These are phyloP conservation scores for Polia nebulosa DNA, from an alignment of 2,888 invertebrate species.

Conservation along the genomic window DNA sequence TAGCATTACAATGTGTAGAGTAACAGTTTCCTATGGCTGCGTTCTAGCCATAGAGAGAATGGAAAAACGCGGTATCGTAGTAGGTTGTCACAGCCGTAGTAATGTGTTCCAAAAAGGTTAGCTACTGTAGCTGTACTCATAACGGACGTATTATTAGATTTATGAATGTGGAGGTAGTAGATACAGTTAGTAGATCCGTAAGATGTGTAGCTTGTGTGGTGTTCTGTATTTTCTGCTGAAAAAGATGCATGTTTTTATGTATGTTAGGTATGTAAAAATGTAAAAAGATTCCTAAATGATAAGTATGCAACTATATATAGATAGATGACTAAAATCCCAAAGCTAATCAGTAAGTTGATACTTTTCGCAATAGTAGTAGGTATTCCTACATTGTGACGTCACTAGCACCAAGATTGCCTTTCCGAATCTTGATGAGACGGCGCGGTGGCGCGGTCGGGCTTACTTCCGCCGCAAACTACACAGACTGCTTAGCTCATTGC, in stretches of 20 bases:
- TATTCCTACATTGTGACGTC: constrained; percentile 40
- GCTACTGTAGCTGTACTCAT: not conserved
- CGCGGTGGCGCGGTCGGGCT: constrained; percentile 36
- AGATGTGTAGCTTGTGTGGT: not conserved
- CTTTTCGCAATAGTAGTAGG: constrained; percentile 5
- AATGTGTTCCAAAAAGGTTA: not conserved
- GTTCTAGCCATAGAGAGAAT: too few relatives aligned
- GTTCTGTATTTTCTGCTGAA: not conserved
- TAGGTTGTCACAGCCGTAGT: too few relatives aligned
- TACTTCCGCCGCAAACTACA: constrained; percentile 55
- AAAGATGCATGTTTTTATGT: not conserved
- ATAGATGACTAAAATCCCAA: constrained; percentile 4
- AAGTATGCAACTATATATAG: not conserved
- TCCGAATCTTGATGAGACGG: constrained; percentile 54
- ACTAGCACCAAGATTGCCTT: constrained; percentile 52
- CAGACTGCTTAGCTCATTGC: constrained; percentile 46
- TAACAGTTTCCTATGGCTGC: too few relatives aligned
- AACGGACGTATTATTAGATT: not conserved
- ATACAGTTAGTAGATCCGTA: not conserved
- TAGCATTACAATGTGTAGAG: too few relatives aligned
- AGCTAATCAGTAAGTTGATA: constrained; percentile 11
- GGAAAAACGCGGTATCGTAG: too few relatives aligned
- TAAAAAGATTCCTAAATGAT: not conserved
- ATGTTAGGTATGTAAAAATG: not conserved
- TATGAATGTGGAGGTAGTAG: not conserved